phyloP scores from a whole-genome alignment of 2,888 invertebrate species.

The Troides helena region DNA sequence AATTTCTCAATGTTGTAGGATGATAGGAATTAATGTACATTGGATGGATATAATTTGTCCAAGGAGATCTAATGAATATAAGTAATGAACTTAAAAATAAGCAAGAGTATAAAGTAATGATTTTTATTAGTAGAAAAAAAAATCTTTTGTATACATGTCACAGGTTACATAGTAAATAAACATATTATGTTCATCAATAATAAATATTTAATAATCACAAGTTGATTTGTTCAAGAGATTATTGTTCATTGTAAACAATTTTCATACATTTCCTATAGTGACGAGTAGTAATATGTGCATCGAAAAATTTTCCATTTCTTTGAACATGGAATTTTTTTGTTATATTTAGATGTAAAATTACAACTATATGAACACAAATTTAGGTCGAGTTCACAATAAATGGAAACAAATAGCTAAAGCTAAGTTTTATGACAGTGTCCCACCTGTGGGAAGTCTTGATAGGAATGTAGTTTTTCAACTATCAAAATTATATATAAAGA shows the following conservation, averaged over 20 bases:
- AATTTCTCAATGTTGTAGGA: no score
- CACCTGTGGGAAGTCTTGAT: background rate
- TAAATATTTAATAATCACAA: slow-evolving; percentile 2
- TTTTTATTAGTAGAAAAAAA: no score
- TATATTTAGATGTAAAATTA: no score
- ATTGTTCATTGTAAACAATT: background rate
- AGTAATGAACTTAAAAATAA: background rate
- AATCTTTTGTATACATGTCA: background rate
- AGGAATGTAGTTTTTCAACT: background rate
- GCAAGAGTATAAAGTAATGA: background rate
- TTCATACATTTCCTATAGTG: background rate
- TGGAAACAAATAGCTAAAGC: background rate
- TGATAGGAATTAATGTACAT: no score
- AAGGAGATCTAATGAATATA: no score
- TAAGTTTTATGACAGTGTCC: background rate
- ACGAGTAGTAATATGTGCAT: background rate
- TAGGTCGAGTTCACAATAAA: background rate
- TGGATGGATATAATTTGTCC: no score
- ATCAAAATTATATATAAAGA: background rate
- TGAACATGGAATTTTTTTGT: no score
- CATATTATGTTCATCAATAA: background rate
- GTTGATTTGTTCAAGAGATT: background rate
- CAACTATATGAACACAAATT: background rate
- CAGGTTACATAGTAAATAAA: background rate
- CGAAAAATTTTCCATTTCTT: no score